Evolutionary conservation across 2,113 vertebrate species (phyloP).

Genomic region (Mionectes macconnelli): DNA sequence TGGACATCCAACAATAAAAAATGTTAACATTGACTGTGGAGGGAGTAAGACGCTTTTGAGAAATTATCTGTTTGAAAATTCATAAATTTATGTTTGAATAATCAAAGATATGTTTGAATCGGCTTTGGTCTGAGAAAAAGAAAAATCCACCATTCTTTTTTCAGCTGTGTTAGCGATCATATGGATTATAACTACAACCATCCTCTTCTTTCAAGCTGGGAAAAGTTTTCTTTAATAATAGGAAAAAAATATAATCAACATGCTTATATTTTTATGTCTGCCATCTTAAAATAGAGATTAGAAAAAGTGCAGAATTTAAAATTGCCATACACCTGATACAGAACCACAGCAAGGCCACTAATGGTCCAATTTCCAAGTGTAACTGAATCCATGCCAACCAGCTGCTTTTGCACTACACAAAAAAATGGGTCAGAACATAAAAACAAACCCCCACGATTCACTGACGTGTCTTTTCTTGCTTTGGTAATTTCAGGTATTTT

Average conservation of each 20-base stretch:
- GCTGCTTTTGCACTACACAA: neutral
- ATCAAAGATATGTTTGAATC: neutral
- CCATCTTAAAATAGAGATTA: conserved; percentile 47
- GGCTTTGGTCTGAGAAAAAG: neutral
- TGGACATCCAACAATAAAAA: neutral
- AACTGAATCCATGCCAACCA: conserved; percentile 30
- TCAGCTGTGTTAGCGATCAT: neutral
- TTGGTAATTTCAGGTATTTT: conserved; percentile 21
- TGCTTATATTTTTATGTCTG: conserved; percentile 22
- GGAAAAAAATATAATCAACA: neutral
- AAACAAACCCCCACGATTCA: neutral
- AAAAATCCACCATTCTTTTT: neutral
- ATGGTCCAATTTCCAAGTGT: conserved; percentile 44
- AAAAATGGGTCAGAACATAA: conserved; percentile 43
- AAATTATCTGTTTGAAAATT: neutral
- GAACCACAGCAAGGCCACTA: conserved; percentile 30
- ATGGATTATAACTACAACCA: neutral
- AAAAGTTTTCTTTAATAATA: conserved; percentile 3
- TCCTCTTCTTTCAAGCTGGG: neutral
- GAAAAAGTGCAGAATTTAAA: conserved; percentile 35
- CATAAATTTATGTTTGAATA: neutral
- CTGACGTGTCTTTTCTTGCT: neutral
- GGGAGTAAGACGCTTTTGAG: neutral
- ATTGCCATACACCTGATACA: conserved; percentile 26
- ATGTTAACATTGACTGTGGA: neutral